Evolutionary conservation across 2,888 invertebrate genomes (phyloP), one percentile per base, ranked within the genome.

Genomic region (Diadegma fenestrale): DNA sequence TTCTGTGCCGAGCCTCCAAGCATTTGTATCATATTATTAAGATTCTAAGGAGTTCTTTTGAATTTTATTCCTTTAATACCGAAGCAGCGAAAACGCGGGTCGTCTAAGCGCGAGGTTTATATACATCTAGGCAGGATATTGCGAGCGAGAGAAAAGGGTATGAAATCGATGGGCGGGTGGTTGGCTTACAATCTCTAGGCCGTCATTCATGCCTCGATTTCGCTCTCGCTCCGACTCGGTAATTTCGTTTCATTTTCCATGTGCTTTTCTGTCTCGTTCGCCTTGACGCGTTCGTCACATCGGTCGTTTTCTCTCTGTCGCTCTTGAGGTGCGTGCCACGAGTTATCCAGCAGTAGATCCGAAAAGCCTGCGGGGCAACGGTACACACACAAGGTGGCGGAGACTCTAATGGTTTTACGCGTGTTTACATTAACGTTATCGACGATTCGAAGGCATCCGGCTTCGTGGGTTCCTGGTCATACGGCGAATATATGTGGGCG

Each of bases 381-480:
- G 66, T 81, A 73, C 72, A 80, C 75, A 73, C 72, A 80, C 75
- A 73, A 78, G 54, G 63, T 73, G 81, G 68, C 64, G 71, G 48
- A 78, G 58, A 77, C 72, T 77, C 87, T 90, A 91, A 90, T 90
- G 87, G 89, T 89, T 89, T 90, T 89, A 91, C 91, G 89, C 87
- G 88, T 90, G 90, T 91, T 91, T 90, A 88, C 90, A 90, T 90
- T 91, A 90, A 87, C 89, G 87, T 91, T 90, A 91, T 91, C 91
- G 86, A 54, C 73, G 76, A 82, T 89, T 88, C 85, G 80, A 89
- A 85, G 88, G 87, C 88, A 87, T 88, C 85, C 85, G 80, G 76
- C 73, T 80, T 61, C 63, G 45, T 41, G 41, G 37, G 69, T 66
- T 78, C 66, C 78, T 54, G 63, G 26, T 82, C 66, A 61, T 54